Base-by-base conservation (phyloP, 2,888 invertebrate genomes). In the Caenorhabditis sp. region DNA sequence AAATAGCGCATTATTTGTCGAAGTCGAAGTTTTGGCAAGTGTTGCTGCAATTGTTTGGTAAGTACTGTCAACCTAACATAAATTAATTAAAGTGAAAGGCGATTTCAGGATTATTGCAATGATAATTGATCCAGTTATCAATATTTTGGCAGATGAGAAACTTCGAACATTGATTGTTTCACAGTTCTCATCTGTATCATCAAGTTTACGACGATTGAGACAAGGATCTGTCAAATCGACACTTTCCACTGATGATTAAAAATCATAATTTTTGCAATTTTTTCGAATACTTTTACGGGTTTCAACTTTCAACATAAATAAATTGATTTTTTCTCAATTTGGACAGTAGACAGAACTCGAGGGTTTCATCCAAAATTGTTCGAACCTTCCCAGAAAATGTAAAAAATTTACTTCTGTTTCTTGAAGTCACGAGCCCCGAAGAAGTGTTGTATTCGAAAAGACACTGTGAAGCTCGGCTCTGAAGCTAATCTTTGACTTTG, bases 51-150 rank as follows among this genome's bases (percentile, higher is more conserved):
- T 81, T 36, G 81, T 84, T 37, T 84, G 84, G 84, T 79, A 23
- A 67, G 75, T 8, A 14, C 1, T 8, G 14, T 53, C 55, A 43
- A 23, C 19, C 19, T 37, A 24, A 5, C n/a, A 17, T 19, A 37
- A 21, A 43, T 12, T 17, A 26, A n/a, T 31, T 6, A 27, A 27
- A 14, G 10, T 43, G 43, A 43, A 12, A n/a, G n/a, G n/a, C 23
- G 6, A 24, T 71, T 72, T 36, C 69, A 81, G 79, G 79, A 37
- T 82, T 12, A 51, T 79, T 17, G 77, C 79, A 14, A 83, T 84
- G 83, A 77, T 79, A 43, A 50, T 77, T 36, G 85, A 85, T 59
- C 85, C 85, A 1, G 59, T 85, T 5, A 82, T 84, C 69, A 83
- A 83, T 58, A 79, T 76, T n/a, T n/a, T 79, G 50, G 74, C 77